These are phyloP conservation scores for Tridacna crocea DNA, from an alignment of 2,888 invertebrate genomes.

Conservation along the genomic window DNA sequence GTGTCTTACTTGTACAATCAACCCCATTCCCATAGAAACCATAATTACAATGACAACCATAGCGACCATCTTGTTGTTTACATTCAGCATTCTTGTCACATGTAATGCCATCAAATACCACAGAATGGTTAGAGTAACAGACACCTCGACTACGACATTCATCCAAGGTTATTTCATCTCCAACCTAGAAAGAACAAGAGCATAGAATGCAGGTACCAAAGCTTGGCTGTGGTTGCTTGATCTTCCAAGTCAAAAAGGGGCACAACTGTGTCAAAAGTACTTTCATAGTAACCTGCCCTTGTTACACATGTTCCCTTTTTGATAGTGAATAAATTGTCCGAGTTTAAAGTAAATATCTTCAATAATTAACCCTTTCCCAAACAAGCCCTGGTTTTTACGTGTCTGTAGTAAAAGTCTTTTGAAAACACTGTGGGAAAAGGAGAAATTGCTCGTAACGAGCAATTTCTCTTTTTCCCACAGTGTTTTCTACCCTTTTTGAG, in stretches of 20 bases:
- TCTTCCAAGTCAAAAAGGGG: not conserved
- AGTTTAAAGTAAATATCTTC: no score
- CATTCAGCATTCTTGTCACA: conserved; percentile 67
- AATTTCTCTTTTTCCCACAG: not conserved
- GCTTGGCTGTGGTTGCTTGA: no score
- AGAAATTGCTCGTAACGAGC: conserved; percentile 1
- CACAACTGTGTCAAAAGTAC: not conserved
- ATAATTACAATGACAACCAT: conserved; percentile 71
- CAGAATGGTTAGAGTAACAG: conserved; percentile 46
- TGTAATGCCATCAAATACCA: conserved; percentile 28
- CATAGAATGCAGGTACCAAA: not conserved
- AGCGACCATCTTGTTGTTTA: conserved; percentile 59
- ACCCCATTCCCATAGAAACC: conserved; percentile 67
- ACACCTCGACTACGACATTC: conserved; percentile 43
- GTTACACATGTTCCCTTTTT: no score
- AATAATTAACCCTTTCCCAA: no score
- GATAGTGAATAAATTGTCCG: no score
- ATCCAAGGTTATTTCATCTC: conserved; percentile 38
- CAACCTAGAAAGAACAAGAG: conserved; percentile 48
- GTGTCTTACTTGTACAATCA: conserved; percentile 58
- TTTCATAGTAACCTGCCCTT: no score
- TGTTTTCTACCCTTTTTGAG: not conserved
- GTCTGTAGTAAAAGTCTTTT: not conserved
- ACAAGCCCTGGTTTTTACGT: no score
- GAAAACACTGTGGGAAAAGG: not conserved